A percentile compares a stretch with the other conserved stretches of the same genome.
Conservation (phyloP, 2,888 invertebrate genomes). For the Cryptocheilus praepositus region DNA sequence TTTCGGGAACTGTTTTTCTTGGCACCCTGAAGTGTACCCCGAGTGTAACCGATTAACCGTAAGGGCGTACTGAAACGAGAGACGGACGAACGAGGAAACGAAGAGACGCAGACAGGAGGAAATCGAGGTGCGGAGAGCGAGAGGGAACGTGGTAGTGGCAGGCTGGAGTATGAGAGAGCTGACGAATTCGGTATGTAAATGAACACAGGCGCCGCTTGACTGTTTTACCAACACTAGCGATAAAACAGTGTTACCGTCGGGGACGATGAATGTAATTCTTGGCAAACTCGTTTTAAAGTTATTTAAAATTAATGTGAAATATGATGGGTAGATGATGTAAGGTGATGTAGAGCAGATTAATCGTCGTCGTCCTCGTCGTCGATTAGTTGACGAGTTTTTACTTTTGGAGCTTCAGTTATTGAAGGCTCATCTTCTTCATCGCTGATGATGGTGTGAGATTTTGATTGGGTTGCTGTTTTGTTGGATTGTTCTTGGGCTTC, state of each 20-base stretch:
- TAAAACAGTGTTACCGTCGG: too few relatives aligned
- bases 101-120: too few relatives aligned
- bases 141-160: too few relatives aligned
- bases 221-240: too few relatives aligned
- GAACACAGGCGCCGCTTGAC: too few relatives aligned
- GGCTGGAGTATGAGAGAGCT: too few relatives aligned
- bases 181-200: too few relatives aligned
- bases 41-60: constrained; percentile 42
- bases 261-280: too few relatives aligned
- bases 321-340: too few relatives aligned
- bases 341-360: too few relatives aligned
- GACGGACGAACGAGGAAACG: constrained; percentile 14
- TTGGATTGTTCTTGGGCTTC: neutral
- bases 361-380: constrained; percentile 64
- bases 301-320: too few relatives aligned
- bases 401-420: constrained; percentile 19
- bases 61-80: constrained; percentile 30
- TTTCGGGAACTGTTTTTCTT: constrained; percentile 70
- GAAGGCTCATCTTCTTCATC: constrained; percentile 42
- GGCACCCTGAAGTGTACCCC: constrained; percentile 57
- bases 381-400: constrained; percentile 47
- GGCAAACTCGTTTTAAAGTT: neutral
- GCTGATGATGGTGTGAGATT: constrained; percentile 38
- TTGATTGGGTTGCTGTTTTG: neutral
- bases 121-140: too few relatives aligned